A percentile compares a stretch with the other conserved stretches of the same genome.
phyloP scores from a whole-genome alignment of 2,797 vertebrate species.

The Hafferia zeledoni region DNA sequence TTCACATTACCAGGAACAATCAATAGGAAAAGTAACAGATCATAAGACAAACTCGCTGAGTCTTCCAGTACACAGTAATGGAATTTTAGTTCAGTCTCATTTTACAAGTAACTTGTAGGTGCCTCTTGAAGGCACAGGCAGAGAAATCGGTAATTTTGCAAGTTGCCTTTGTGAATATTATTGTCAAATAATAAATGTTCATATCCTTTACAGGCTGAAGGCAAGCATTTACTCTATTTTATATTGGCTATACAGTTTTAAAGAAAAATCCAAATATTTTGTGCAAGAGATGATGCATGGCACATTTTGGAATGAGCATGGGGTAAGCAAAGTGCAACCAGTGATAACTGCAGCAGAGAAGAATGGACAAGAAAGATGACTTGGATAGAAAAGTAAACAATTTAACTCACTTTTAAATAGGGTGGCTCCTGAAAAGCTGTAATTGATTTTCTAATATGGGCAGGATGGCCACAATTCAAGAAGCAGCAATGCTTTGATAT shows the following conservation, averaged over 20 bases:
- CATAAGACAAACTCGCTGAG: background rate
- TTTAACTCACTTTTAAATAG: background rate
- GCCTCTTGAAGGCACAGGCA: background rate
- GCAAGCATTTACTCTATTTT: background rate
- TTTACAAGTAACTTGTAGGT: background rate
- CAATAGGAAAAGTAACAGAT: background rate
- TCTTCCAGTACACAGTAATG: background rate
- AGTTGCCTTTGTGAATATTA: background rate
- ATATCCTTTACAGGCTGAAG: background rate
- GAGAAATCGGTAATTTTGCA: background rate
- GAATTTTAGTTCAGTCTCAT: background rate
- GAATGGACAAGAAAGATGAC: background rate
- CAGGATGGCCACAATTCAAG: background rate
- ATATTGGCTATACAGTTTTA: background rate
- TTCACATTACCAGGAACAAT: background rate
- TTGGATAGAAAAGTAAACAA: background rate
- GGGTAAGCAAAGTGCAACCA: background rate
- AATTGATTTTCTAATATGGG: background rate
- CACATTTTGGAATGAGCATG: background rate
- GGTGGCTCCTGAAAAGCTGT: background rate
- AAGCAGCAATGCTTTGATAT: background rate
- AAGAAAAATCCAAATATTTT: background rate
- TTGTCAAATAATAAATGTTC: background rate
- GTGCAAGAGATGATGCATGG: background rate
- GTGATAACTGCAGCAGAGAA: background rate